A percentile compares a stretch with the other conserved stretches of the same genome.
Conservation (phyloP, 2,888 invertebrate species). For the Eupithecia tripunctaria region DNA sequence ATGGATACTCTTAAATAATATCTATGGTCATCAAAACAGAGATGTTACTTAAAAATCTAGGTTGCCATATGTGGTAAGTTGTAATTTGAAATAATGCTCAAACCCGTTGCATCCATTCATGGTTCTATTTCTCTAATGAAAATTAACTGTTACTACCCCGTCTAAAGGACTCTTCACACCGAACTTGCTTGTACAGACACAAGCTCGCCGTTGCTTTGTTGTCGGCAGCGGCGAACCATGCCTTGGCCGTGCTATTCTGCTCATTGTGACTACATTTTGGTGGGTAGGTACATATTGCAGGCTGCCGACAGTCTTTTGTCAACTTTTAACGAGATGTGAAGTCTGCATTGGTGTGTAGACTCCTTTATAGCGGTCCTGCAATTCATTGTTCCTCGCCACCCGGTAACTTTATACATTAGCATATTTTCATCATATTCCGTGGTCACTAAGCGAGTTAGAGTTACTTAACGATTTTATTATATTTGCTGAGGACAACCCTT, state of each 20-base stretch:
- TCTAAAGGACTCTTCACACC: not conserved
- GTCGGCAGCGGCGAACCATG: not conserved
- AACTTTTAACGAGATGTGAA: not conserved
- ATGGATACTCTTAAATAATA: not conserved
- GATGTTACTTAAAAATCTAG: not conserved
- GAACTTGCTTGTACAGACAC: not conserved
- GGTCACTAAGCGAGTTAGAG: conserved; percentile 72
- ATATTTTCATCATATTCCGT: conserved; percentile 75
- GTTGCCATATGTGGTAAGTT: not conserved
- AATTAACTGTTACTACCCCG: not conserved
- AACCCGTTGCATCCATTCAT: not conserved
- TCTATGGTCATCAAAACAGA: too few relatives aligned
- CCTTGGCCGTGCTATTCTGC: not conserved
- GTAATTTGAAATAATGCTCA: not conserved
- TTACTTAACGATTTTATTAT: conserved; percentile 73
- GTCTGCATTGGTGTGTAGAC: not conserved
- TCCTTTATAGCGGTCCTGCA: conserved; percentile 46
- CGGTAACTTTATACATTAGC: conserved; percentile 67
- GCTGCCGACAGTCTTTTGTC: not conserved
- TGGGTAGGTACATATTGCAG: not conserved
- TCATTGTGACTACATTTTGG: not conserved
- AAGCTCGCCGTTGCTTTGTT: not conserved
- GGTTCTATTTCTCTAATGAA: not conserved
- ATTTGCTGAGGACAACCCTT: conserved; percentile 62
- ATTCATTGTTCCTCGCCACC: conserved; percentile 70